Base-by-base conservation (phyloP, 2,797 vertebrate species). In the Peromyscus aztecus region DNA sequence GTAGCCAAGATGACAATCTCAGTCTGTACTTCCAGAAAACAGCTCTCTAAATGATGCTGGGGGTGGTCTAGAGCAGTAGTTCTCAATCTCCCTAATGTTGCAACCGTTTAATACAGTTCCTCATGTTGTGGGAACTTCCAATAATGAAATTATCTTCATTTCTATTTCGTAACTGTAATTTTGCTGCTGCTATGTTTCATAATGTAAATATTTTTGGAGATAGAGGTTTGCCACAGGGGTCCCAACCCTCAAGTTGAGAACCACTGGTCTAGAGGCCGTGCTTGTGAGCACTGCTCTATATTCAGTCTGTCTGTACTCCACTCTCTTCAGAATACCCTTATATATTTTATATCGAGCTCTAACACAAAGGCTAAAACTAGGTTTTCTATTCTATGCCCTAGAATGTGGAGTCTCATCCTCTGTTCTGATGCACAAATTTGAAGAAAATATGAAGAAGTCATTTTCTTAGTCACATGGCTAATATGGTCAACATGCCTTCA, bases 401-500 rank as follows among this genome's bases (percentile, higher is more conserved):
- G 40, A 19, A 8, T 4, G 2, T 17, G 7, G 4, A 24, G 13
- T 27, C 8, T n/a, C 27, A 29, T 2, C 5, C 17, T 37, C 21
- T 43, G 1, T 40, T 59, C 43, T 19, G 14, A 13, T 37, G 43
- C 73, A 23, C 13, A 63, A 16, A 31, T 14, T 31, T 59, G 21
- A 21, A n/a, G 19, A 31, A 90, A 0, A 4, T 27, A 4, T 46
- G 4, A 37, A 19, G 14, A 31, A 23, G 31, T 34, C 52, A 83
- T 13, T 61, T 14, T n/a, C 6, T 73, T 27, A 23, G 49, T 29
- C 21, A 43, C 14, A 14, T 82, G 19, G 6, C 4, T 40, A 34
- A 43, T 0, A 24, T 1, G 73, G 21, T 34, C 27, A 61, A 57
- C 29, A 4, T 73, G 23, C 43, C 65, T 40, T 91, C 27, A 83